These are phyloP conservation scores for Scotopteryx bipunctaria DNA, from an alignment of 2,888 invertebrate species.

Conservation along the genomic window DNA sequence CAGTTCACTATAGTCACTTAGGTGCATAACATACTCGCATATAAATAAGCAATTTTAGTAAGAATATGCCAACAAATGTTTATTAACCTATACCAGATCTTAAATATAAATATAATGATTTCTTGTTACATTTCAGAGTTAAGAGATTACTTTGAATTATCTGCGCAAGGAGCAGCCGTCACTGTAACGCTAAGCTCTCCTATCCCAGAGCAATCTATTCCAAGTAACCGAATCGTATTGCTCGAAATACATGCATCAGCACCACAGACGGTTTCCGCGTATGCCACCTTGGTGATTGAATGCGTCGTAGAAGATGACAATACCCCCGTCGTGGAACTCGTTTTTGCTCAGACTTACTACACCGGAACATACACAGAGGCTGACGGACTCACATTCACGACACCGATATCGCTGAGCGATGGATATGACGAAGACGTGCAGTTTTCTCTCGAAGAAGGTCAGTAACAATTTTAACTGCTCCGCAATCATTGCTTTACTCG, in stretches of 20 bases:
- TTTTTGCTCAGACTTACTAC: slow-evolving; percentile 21
- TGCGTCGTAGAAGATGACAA: slow-evolving; percentile 37
- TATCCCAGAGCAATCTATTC: slow-evolving; percentile 41
- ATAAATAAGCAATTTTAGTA: too few relatives aligned
- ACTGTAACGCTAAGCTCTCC: slow-evolving; percentile 15
- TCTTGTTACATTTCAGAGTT: too few relatives aligned
- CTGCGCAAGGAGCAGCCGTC: slow-evolving; percentile 18
- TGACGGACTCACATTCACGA: slow-evolving; percentile 11
- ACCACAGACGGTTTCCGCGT: slow-evolving; percentile 35
- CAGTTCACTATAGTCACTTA: too few relatives aligned
- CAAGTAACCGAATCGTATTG: slow-evolving; percentile 33
- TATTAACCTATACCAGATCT: too few relatives aligned
- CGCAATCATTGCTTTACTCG: too few relatives aligned
- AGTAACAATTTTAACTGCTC: neutral
- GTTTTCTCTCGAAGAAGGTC: slow-evolving; percentile 9
- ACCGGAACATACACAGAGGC: slow-evolving; percentile 17
- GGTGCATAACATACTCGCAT: too few relatives aligned
- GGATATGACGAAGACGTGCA: slow-evolving; percentile 11
- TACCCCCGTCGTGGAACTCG: neutral
- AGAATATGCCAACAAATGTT: too few relatives aligned
- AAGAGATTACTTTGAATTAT: slow-evolving; percentile 12
- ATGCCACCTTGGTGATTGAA: slow-evolving; percentile 42
- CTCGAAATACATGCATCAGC: slow-evolving; percentile 38
- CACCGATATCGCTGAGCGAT: slow-evolving; percentile 13
- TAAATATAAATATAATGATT: too few relatives aligned